Percentiles rank a stretch among this genome's conserved stretches.
These are phyloP conservation scores for Myripristis murdjan DNA, from an alignment of 2,797 vertebrate genomes.

Conservation along the genomic window DNA sequence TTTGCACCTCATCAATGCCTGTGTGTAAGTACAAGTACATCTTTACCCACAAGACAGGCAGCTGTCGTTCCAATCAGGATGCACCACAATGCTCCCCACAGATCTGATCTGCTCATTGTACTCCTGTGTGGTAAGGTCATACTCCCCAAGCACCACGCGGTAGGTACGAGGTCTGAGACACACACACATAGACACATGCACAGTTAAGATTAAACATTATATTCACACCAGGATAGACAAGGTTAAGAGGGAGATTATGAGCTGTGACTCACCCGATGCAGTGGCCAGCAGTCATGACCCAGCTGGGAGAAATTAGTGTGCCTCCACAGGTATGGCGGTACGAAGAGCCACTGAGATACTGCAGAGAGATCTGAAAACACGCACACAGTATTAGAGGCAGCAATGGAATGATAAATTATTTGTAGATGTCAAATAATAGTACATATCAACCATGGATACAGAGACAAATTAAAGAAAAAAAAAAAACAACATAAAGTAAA, in stretches of 20 bases:
- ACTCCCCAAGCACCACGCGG: slow-evolving; percentile 81
- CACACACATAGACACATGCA: not conserved
- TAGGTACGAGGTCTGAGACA: slow-evolving; percentile 71
- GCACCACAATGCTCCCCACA: slow-evolving; percentile 71
- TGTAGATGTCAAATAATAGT: not conserved
- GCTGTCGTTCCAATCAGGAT: slow-evolving; percentile 70
- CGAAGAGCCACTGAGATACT: slow-evolving; percentile 62
- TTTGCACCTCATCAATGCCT: too few relatives aligned
- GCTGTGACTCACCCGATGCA: slow-evolving; percentile 78
- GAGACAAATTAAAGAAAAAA: too few relatives aligned
- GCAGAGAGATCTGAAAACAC: slow-evolving; percentile 78
- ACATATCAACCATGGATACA: not conserved
- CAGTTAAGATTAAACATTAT: too few relatives aligned
- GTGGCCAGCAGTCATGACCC: slow-evolving; percentile 84
- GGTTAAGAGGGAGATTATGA: not conserved
- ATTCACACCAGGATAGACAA: too few relatives aligned
- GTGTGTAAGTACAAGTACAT: too few relatives aligned
- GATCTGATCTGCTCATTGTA: slow-evolving; percentile 74
- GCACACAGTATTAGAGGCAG: not conserved
- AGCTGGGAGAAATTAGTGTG: slow-evolving; percentile 75
- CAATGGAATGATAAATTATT: not conserved
- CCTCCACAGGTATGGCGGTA: slow-evolving; percentile 81
- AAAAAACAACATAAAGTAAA: too few relatives aligned
- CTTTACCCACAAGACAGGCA: slow-evolving; percentile 82
- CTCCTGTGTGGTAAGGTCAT: slow-evolving; percentile 47